Percentiles rank a stretch among this genome's conserved stretches.
phyloP scores from a whole-genome alignment of 2,797 vertebrate genomes.

The Danio tinwini region DNA sequence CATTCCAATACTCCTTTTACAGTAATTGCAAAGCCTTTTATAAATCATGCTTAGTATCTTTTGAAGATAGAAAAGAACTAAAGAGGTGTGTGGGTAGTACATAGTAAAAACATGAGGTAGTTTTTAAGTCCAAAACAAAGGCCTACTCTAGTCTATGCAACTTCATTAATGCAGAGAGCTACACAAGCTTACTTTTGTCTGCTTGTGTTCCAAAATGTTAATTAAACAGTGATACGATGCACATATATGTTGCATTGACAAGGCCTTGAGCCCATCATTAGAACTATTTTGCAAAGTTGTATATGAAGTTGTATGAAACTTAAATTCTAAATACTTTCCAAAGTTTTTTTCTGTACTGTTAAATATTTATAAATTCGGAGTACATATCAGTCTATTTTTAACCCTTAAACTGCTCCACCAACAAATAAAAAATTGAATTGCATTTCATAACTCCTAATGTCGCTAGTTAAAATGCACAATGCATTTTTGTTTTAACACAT shows the following conservation, averaged over 20 bases:
- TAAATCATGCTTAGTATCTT: slow-evolving; percentile 16
- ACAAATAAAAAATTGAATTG: no score
- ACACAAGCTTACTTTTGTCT: not conserved
- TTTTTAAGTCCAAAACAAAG: not conserved
- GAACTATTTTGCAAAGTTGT: no score
- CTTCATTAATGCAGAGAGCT: not conserved
- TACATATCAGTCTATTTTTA: no score
- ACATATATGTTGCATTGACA: not conserved
- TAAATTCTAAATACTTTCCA: no score
- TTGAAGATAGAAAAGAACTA: slow-evolving; percentile 34
- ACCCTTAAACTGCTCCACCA: no score
- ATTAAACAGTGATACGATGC: not conserved
- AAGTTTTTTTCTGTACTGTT: no score
- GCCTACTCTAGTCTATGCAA: not conserved
- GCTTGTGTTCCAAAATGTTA: slow-evolving; percentile 2
- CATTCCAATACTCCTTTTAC: slow-evolving; percentile 18
- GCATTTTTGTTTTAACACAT: no score
- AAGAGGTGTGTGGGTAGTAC: slow-evolving; percentile 33
- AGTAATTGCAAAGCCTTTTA: slow-evolving; percentile 26
- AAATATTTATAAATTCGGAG: no score
- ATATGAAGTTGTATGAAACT: no score
- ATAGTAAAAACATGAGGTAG: slow-evolving; percentile 26
- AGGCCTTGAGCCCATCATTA: no score
- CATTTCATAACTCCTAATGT: no score
- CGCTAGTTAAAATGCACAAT: no score